Conservation (phyloP, 2,888 invertebrate species). For the Calameuta pallipes region DNA sequence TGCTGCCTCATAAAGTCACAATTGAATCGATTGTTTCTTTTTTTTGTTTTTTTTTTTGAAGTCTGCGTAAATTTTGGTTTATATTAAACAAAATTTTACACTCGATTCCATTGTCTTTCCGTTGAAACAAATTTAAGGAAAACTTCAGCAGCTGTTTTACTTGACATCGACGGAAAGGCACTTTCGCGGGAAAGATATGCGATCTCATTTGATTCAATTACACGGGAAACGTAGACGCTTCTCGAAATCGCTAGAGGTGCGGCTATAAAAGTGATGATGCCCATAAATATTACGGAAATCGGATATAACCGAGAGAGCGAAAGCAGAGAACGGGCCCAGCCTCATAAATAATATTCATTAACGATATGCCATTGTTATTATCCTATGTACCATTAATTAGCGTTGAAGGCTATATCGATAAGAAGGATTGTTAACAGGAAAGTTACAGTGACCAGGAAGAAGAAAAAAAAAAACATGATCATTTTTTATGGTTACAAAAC, state of each 20-base stretch:
- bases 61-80: background rate
- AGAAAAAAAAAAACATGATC: background rate
- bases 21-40: background rate
- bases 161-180: background rate
- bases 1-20: too few species aligned
- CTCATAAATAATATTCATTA: background rate
- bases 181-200: background rate
- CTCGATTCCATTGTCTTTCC: background rate
- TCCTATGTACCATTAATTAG: background rate
- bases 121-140: background rate
- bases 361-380: background rate
- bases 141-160: background rate
- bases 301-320: background rate
- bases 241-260: background rate
- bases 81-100: background rate
- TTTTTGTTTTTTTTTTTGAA: background rate
- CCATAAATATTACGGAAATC: conserved; percentile 2
- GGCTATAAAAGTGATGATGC: background rate
- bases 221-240: background rate
- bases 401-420: background rate
- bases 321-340: background rate
- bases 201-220: background rate
- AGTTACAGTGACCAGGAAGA: background rate
- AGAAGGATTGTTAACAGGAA: background rate
- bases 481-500: background rate